Conservation (phyloP, 2,797 vertebrate genomes). For the Cyclopterus lumpus region DNA sequence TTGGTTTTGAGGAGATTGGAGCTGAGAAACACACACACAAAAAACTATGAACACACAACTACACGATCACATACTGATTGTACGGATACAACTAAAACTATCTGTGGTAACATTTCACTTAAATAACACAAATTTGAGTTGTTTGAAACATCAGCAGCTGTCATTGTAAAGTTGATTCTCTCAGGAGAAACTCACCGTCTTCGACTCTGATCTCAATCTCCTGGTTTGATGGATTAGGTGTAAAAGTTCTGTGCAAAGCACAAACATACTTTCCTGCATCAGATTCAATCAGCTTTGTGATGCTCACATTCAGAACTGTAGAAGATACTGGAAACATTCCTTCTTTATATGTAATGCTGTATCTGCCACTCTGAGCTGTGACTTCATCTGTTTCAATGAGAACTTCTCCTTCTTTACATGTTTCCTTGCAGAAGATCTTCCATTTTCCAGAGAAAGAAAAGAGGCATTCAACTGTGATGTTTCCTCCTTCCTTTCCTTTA, state of each 20-base stretch:
- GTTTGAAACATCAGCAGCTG: not conserved
- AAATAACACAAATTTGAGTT: not conserved
- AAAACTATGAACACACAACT: too few relatives aligned
- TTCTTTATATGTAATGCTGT: slow-evolving; percentile 15
- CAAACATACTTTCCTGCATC: slow-evolving; percentile 44
- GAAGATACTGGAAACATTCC: fast-evolving
- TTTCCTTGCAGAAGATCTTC: slow-evolving; percentile 24
- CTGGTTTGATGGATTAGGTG: fast-evolving
- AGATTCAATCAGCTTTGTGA: slow-evolving; percentile 38
- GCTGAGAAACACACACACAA: not conserved
- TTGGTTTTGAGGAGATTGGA: not conserved
- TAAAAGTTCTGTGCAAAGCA: fast-evolving
- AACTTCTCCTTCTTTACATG: not conserved
- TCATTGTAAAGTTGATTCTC: not conserved
- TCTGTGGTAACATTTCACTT: not conserved
- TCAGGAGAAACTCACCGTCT: slow-evolving; percentile 39
- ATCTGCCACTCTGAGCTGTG: slow-evolving; percentile 1
- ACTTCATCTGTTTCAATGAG: not conserved
- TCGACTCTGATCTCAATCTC: slow-evolving; percentile 30
- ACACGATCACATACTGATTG: not conserved
- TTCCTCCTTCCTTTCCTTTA: slow-evolving; percentile 8
- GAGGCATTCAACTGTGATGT: not conserved
- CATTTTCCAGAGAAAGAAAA: fast-evolving
- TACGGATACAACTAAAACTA: not conserved
- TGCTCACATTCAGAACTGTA: slow-evolving; percentile 10